phyloP scores from a whole-genome alignment of 2,797 vertebrate genomes.

The Euphonia xanthogaster region DNA sequence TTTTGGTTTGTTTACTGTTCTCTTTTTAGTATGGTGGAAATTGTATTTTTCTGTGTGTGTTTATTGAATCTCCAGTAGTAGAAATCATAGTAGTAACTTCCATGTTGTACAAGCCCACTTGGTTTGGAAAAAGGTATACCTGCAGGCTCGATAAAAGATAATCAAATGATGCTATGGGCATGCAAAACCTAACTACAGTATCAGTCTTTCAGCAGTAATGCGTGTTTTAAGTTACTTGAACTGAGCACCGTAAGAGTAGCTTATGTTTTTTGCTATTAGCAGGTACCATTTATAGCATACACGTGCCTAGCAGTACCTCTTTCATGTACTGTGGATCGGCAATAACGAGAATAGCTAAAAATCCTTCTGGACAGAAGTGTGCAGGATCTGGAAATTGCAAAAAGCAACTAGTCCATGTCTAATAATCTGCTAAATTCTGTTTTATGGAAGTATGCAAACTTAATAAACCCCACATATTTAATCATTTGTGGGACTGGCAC shows the following conservation, averaged over 20 bases:
- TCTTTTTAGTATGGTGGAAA: background rate
- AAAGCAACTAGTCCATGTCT: background rate
- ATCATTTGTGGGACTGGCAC: background rate
- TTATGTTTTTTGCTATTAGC: background rate
- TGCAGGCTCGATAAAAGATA: background rate
- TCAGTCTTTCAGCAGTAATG: background rate
- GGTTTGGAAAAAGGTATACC: background rate
- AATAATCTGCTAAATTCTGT: background rate
- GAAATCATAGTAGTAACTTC: background rate
- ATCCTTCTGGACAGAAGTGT: background rate
- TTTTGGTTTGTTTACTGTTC: background rate
- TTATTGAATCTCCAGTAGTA: background rate
- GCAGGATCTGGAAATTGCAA: background rate
- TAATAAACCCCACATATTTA: background rate
- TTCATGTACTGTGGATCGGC: background rate
- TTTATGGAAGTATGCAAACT: background rate
- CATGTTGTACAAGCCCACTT: background rate
- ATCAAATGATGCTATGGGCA: background rate
- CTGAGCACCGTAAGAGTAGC: background rate
- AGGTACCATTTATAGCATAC: background rate
- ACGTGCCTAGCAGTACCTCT: background rate
- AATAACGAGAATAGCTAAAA: background rate
- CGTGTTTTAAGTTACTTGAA: background rate
- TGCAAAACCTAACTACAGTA: background rate
- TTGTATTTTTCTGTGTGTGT: rapidly evolving